Percentiles rank a stretch among this genome's conserved stretches.
These are phyloP conservation scores for Drosophila varians DNA, from an alignment of 1,140 invertebrate genomes.

Conservation along the genomic window DNA sequence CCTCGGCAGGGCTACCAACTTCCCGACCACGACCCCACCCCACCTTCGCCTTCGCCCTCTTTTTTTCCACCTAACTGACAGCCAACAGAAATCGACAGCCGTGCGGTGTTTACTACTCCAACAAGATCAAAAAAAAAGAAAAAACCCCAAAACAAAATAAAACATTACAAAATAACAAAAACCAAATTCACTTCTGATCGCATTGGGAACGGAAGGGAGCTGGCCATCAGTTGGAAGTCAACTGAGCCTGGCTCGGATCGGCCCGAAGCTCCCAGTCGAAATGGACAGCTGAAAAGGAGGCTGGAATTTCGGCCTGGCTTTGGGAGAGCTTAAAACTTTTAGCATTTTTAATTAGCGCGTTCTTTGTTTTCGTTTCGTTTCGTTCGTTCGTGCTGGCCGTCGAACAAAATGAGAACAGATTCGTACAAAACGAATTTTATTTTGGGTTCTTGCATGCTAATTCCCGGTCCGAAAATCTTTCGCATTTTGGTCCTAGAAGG, in stretches of 20 bases:
- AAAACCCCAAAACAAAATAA: conserved; percentile 39
- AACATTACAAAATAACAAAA: conserved; percentile 26
- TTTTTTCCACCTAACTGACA: conserved; percentile 52
- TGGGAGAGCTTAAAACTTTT: conserved; percentile 72
- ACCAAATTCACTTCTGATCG: conserved; percentile 53
- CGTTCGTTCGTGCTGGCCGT: conserved; percentile 59
- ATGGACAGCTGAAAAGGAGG: conserved; percentile 80
- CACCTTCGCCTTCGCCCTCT: too few relatives aligned
- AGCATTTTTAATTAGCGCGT: conserved; percentile 82
- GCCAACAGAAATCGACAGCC: conserved; percentile 77
- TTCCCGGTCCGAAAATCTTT: conserved; percentile 19
- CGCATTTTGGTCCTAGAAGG: neutral
- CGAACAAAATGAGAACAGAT: conserved; percentile 47
- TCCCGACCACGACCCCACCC: neutral
- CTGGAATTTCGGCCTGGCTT: conserved; percentile 64
- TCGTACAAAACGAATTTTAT: conserved; percentile 46
- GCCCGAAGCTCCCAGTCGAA: conserved; percentile 32
- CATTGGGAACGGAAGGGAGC: conserved; percentile 62
- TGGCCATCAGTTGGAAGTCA: conserved; percentile 48
- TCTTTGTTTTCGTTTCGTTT: conserved; percentile 81
- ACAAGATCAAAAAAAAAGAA: conserved; percentile 52
- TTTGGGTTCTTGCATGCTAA: conserved; percentile 42
- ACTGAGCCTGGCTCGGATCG: conserved; percentile 5
- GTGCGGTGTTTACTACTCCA: conserved; percentile 70
- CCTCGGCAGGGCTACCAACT: conserved; percentile 34